Percentiles rank a stretch among this genome's conserved stretches.
phyloP scores from a whole-genome alignment of 2,113 vertebrate species.

The Otis tarda region DNA sequence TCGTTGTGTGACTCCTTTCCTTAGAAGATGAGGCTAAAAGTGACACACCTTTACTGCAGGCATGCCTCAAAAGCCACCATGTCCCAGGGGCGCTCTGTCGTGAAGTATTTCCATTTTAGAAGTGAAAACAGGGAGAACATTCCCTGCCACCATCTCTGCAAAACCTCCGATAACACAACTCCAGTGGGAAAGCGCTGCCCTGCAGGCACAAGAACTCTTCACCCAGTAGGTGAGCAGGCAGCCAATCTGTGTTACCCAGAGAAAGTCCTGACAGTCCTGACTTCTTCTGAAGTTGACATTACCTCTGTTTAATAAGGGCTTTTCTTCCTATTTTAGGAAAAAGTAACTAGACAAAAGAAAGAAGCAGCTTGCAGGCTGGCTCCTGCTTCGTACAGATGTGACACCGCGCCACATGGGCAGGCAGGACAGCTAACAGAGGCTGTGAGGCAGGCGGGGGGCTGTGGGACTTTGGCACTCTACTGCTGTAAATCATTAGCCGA shows the following conservation, averaged over 20 bases:
- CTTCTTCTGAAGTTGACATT: background rate
- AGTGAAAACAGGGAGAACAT: background rate
- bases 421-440: background rate
- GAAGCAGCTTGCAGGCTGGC: background rate
- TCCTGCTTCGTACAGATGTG: background rate
- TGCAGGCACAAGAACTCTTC: background rate
- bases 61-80: rapidly evolving
- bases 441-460: background rate
- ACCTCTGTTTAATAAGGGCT: background rate
- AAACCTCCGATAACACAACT: background rate
- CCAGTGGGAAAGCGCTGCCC: background rate
- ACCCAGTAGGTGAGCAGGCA: background rate
- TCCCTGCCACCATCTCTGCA: background rate
- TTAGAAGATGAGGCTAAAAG: background rate
- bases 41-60: background rate
- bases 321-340: background rate
- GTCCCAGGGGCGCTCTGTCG: background rate
- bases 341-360: background rate
- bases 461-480: too few species aligned
- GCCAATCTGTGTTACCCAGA: background rate
- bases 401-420: rapidly evolving
- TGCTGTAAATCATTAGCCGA: background rate
- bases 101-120: rapidly evolving
- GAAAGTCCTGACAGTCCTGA: background rate
- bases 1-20: rapidly evolving